phyloP scores from a whole-genome alignment of 1,140 invertebrate species.

The Armadillidium nasatum region DNA sequence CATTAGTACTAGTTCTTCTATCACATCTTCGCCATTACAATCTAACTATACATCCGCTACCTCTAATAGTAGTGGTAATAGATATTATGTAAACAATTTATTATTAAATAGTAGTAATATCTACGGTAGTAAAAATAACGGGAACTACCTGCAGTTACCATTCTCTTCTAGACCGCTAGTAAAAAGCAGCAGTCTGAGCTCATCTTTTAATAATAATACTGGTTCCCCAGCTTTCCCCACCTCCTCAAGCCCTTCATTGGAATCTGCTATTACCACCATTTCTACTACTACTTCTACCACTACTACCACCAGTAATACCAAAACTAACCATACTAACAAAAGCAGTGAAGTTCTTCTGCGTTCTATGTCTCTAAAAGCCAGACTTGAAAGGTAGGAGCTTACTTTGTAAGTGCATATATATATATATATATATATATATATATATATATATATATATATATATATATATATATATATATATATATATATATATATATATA shows the following conservation, averaged over 20 bases:
- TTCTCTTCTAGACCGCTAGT: neutral
- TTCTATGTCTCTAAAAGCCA: neutral
- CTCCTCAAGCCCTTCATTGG: conserved; percentile 20
- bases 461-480: neutral
- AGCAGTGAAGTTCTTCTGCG: neutral
- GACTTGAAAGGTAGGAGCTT: conserved; percentile 4
- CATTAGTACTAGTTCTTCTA: neutral
- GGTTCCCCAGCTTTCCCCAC: neutral
- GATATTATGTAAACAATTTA: too few relatives aligned
- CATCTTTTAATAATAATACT: conserved; percentile 3
- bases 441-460: conserved; percentile 1
- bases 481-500: neutral
- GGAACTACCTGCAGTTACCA: neutral
- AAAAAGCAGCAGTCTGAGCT: neutral
- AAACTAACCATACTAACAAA: conserved; percentile 11
- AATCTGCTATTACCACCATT: neutral
- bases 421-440: conserved; percentile 1
- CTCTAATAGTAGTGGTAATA: neutral
- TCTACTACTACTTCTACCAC: neutral
- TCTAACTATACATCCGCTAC: neutral
- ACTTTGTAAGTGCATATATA: neutral
- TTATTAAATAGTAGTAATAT: too few relatives aligned
- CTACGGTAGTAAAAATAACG: neutral
- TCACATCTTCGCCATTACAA: neutral
- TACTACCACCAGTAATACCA: conserved; percentile 5